Evolutionary conservation across 1,140 invertebrate genomes (phyloP).

Genomic region (Theocolax elegans): DNA sequence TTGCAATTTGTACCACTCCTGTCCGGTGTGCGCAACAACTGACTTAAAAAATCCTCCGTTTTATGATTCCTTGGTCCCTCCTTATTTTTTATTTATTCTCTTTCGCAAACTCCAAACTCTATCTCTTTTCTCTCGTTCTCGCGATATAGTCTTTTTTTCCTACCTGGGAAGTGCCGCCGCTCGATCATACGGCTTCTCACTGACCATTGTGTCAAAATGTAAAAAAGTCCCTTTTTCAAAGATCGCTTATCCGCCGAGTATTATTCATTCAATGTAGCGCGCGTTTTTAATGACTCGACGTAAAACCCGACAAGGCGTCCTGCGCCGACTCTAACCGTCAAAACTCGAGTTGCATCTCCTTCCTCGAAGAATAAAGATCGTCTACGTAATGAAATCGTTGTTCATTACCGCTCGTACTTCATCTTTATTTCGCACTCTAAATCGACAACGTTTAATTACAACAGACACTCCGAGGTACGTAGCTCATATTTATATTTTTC

Average conservation of each 20-base stretch:
- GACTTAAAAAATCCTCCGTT: constrained; percentile 22
- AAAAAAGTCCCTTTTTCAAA: not conserved
- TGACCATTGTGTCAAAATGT: constrained; percentile 5
- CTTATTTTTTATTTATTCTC: not conserved
- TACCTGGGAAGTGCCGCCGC: not conserved
- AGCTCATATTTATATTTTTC: too few relatives aligned
- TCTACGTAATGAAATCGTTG: too few relatives aligned
- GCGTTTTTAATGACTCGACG: not conserved
- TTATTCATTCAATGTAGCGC: not conserved
- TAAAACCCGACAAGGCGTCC: too few relatives aligned
- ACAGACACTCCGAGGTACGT: too few relatives aligned
- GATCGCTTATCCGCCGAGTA: constrained; percentile 15
- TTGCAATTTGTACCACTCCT: constrained; percentile 33
- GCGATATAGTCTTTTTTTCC: not conserved
- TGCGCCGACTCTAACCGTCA: too few relatives aligned
- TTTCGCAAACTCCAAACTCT: constrained; percentile 18
- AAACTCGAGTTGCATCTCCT: too few relatives aligned
- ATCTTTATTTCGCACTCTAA: too few relatives aligned
- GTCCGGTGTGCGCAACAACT: not conserved
- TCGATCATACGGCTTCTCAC: not conserved
- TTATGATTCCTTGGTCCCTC: constrained; percentile 5
- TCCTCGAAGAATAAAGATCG: too few relatives aligned
- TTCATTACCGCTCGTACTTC: too few relatives aligned
- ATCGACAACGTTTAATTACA: too few relatives aligned
- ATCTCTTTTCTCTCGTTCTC: not conserved